Conservation (phyloP, 1,140 invertebrate genomes). For the Harpegnathos saltator region DNA sequence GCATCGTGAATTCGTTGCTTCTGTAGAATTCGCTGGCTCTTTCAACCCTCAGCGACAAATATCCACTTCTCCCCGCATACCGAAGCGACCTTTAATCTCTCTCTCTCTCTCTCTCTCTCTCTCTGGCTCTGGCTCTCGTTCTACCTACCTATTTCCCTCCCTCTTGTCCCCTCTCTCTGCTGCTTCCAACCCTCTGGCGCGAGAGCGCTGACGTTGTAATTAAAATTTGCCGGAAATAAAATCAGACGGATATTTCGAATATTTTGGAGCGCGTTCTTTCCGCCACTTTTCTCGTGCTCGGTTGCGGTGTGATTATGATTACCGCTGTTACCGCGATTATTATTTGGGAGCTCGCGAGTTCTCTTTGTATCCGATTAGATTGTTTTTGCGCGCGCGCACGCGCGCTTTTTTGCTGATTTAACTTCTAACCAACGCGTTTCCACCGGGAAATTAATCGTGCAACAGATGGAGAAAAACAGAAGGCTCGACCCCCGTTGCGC, state of each 20-base stretch:
- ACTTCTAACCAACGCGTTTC: neutral
- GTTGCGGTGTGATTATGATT: neutral
- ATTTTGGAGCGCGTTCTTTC: neutral
- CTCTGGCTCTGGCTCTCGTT: too few relatives aligned
- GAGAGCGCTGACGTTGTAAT: slow-evolving; percentile 5
- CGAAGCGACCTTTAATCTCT: slow-evolving; percentile 28
- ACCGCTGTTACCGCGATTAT: neutral
- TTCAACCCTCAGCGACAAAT: slow-evolving; percentile 26
- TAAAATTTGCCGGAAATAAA: slow-evolving; percentile 37
- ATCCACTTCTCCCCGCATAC: neutral
- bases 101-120: too few relatives aligned
- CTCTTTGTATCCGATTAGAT: neutral
- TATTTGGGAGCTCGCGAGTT: neutral
- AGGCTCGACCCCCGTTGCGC: neutral
- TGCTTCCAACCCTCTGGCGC: slow-evolving; percentile 16
- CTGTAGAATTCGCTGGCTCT: slow-evolving; percentile 23
- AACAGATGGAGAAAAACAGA: slow-evolving; percentile 5
- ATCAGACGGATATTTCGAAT: slow-evolving; percentile 21
- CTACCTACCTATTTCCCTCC: too few relatives aligned
- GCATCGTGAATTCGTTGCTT: slow-evolving; percentile 30
- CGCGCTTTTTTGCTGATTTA: neutral
- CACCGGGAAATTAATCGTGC: neutral
- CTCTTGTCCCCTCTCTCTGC: too few relatives aligned
- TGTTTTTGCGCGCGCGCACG: neutral
- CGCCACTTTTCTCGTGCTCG: neutral